These are phyloP conservation scores for Gallinago stenura DNA, from an alignment of 2,797 vertebrate species.

Conservation along the genomic window DNA sequence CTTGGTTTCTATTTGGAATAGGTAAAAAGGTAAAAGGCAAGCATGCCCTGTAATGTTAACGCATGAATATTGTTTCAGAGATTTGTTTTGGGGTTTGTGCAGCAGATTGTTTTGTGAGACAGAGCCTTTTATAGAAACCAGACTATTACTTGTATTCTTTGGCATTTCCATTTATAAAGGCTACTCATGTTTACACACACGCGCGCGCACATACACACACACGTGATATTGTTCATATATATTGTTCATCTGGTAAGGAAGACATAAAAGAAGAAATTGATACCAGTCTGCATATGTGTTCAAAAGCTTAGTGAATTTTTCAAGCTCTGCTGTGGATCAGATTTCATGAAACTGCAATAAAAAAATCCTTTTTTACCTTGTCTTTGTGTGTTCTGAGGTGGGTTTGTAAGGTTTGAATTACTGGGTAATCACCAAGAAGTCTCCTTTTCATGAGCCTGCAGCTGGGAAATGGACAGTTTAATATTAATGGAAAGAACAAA, in stretches of 20 bases:
- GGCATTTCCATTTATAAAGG: conserved; percentile 72
- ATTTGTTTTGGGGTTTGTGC: neutral
- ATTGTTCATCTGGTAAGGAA: conserved; percentile 66
- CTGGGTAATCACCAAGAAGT: conserved; percentile 58
- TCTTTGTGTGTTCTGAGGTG: conserved; percentile 50
- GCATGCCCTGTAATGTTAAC: neutral
- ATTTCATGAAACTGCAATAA: conserved; percentile 71
- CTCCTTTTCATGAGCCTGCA: conserved; percentile 60
- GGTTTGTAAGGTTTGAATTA: conserved; percentile 70
- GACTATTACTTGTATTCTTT: conserved; percentile 52
- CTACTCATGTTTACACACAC: conserved; percentile 31
- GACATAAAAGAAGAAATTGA: conserved; percentile 58
- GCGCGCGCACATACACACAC: too few relatives aligned
- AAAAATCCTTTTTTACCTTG: conserved; percentile 60
- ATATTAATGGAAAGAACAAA: conserved; percentile 62
- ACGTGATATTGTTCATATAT: conserved; percentile 32
- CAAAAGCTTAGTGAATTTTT: conserved; percentile 75
- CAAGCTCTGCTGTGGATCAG: conserved; percentile 65
- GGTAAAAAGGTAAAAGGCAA: neutral
- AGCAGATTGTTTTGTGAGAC: conserved; percentile 48
- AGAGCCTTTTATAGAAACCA: conserved; percentile 38
- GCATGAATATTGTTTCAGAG: neutral
- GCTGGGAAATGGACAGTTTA: conserved; percentile 59
- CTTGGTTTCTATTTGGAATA: neutral
- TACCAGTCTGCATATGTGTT: conserved; percentile 61